Percentiles rank a stretch among this genome's conserved stretches.
These are phyloP conservation scores for Halictus ligatus DNA, from an alignment of 2,888 invertebrate genomes.

Conservation along the genomic window DNA sequence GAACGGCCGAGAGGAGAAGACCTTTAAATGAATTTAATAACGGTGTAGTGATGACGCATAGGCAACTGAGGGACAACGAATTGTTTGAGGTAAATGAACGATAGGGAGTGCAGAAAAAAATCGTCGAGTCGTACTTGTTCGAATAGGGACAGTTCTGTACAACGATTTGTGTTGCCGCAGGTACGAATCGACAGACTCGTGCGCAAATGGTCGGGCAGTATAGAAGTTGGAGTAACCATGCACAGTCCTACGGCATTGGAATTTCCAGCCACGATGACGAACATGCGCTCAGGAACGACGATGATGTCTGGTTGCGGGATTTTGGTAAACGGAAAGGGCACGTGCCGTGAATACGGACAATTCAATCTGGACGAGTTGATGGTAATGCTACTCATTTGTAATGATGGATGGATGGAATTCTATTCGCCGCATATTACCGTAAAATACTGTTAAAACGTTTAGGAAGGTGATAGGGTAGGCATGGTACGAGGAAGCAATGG, in stretches of 20 bases:
- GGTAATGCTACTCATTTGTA: conserved; percentile 84
- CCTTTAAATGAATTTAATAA: conserved; percentile 98
- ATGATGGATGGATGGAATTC: neutral
- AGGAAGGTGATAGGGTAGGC: conserved; percentile 96
- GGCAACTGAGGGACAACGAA: conserved; percentile 94
- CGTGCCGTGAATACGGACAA: conserved; percentile 95
- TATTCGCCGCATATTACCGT: neutral
- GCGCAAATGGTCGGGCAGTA: conserved; percentile 97
- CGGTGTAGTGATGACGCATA: conserved; percentile 97
- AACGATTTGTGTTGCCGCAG: conserved; percentile 78
- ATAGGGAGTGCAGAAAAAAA: neutral
- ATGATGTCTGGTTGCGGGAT: conserved; percentile 99
- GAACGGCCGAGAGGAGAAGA: conserved; percentile 94
- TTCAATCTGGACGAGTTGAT: conserved; percentile 97
- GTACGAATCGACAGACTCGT: conserved; percentile 96
- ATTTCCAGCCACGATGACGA: conserved; percentile 99
- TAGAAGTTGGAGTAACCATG: conserved; percentile 97
- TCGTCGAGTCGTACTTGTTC: neutral
- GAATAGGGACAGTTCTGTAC: neutral
- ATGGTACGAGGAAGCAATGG: conserved; percentile 94
- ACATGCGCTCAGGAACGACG: conserved; percentile 94
- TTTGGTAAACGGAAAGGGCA: conserved; percentile 97
- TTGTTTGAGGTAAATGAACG: conserved; percentile 89
- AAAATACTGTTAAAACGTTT: conserved; percentile 47
- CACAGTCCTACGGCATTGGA: conserved; percentile 95